Conservation (phyloP, 2,113 vertebrate genomes). For the Nothoprocta pentlandii region DNA sequence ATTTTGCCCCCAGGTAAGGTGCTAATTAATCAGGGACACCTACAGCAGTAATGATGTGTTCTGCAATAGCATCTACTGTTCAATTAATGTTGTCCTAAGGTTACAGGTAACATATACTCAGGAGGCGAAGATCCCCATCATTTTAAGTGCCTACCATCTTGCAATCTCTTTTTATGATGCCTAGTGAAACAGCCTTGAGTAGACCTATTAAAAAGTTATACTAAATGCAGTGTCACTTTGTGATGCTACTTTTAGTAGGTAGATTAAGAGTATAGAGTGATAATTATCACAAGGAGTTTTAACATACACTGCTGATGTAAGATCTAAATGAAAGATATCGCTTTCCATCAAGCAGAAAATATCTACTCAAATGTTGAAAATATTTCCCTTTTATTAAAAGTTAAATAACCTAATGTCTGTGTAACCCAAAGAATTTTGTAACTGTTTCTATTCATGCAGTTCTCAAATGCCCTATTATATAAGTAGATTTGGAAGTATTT, state of each 20-base stretch:
- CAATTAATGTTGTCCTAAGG: not conserved
- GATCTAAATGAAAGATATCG: not conserved
- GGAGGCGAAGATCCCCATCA: not conserved
- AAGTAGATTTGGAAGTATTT: slow-evolving; percentile 26
- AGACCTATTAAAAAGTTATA: not conserved
- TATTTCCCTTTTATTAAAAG: slow-evolving; percentile 19
- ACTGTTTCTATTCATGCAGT: not conserved
- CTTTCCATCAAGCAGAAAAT: slow-evolving; percentile 25
- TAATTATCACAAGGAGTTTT: slow-evolving; percentile 6
- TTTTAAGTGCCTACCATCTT: not conserved
- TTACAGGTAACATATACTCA: not conserved
- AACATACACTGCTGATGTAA: not conserved
- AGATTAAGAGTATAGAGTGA: not conserved
- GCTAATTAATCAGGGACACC: not conserved
- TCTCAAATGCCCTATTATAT: slow-evolving; percentile 4
- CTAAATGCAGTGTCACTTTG: not conserved
- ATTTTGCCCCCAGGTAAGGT: not conserved
- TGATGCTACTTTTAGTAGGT: not conserved
- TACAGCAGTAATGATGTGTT: not conserved
- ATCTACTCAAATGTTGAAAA: not conserved
- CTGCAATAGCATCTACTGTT: not conserved
- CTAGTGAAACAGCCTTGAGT: not conserved
- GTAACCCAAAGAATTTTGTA: slow-evolving; percentile 8
- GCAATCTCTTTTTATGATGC: not conserved
- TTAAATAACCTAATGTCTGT: slow-evolving; percentile 18